Percentiles rank a stretch among this genome's conserved stretches.
phyloP scores from a whole-genome alignment of 2,113 vertebrate species.

The Glareola pratincola region DNA sequence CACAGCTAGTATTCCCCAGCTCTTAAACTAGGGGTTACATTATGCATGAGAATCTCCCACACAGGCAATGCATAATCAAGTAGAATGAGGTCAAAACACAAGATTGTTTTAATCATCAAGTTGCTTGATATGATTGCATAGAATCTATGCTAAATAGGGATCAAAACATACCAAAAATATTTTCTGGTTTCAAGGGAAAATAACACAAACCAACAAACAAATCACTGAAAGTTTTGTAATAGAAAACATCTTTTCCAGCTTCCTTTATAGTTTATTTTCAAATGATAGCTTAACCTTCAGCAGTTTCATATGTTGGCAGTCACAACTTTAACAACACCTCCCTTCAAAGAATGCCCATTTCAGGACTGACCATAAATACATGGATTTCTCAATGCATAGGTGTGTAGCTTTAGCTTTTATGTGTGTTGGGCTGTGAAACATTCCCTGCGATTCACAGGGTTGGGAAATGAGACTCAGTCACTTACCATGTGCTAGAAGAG shows the following conservation, averaged over 20 bases:
- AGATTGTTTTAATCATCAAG: not conserved
- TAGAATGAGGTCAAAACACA: not conserved
- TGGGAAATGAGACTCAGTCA: not conserved
- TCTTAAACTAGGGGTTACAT: not conserved
- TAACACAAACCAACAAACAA: not conserved
- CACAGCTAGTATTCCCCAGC: not conserved
- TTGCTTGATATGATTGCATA: not conserved
- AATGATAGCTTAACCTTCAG: not conserved
- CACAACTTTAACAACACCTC: not conserved
- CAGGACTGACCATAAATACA: not conserved
- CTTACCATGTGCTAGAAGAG: not conserved
- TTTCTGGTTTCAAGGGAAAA: not conserved
- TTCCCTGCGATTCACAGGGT: not conserved
- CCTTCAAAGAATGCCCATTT: not conserved
- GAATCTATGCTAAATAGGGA: not conserved
- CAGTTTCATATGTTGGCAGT: not conserved
- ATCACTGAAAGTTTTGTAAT: not conserved
- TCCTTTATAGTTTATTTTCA: not conserved
- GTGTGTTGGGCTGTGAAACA: not conserved
- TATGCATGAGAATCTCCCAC: not conserved
- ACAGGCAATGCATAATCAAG: not conserved
- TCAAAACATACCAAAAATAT: not conserved
- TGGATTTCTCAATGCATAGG: not conserved
- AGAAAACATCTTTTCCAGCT: not conserved
- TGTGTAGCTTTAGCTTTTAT: not conserved